Base-by-base conservation (phyloP, 2,797 vertebrate genomes). In the Tachyglossus aculeatus region DNA sequence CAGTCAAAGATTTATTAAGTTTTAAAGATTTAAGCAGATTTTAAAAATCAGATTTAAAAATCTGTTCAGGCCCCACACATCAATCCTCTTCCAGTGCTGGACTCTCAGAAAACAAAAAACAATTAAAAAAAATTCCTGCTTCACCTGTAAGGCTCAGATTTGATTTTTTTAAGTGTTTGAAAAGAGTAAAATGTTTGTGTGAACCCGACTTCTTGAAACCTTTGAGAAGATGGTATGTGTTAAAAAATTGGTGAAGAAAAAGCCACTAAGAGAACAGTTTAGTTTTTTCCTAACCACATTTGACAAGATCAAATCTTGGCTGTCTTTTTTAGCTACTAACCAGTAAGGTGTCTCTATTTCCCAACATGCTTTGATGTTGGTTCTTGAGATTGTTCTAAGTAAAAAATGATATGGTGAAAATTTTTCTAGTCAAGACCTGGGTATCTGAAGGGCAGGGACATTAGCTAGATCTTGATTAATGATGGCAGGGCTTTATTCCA, bases 231-330 rank as follows among this genome's bases (percentile, higher is more conserved):
- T 51, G 62, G 4, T 40, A 31, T 55, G 29, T 52, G 39, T 12
- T 24, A 41, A 51, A 54, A 25, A 54, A 11, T 24, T 31, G 45
- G 36, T 51, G 55, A 43, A 48, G 13, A 11, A 71, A 71, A 59
- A 16, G 4, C 16, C 19, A 18, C 19, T 40, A 12, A 33, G 33
- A 56, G 18, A 37, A 21, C 14, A 53, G 16, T 18, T 18, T 59
- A 16, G 12, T 12, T 52, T 65, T 10, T 53, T 71, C 15, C 11
- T 66, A 18, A 53, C 27, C 27, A 21, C 36, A 69, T 71, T 33
- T 66, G 9, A 45, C 39, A 50, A 74, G 1, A 5, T 45, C 65
- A 74, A 53, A 34, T 63, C 25, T 47, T 65, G 56, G 21, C n/a
- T 36, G 15, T 18, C 24, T 55, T 12, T 32, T 5, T 36, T 81